Evolutionary conservation across 2,888 invertebrate genomes (phyloP), one percentile per base, ranked within the genome.

Genomic region (Ichneumoninae sp.): DNA sequence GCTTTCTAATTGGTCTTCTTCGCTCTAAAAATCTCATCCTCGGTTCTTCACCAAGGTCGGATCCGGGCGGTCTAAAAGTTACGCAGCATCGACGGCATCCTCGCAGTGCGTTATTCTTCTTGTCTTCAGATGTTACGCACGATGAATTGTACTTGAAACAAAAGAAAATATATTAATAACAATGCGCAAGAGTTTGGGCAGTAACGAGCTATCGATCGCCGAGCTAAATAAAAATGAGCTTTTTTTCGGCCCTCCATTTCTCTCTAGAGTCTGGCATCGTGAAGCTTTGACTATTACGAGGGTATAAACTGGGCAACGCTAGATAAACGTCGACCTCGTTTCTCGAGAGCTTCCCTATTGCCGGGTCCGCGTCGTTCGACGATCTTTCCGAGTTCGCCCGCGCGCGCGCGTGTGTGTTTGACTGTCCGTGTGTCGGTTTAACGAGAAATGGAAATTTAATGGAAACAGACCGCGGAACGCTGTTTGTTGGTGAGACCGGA

Each of bases 1-100:
- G 86, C 86, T 86, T 86, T 86, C 82, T 86, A 84, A 84, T 84
- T 84, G 65, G 79, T 74, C 62, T 68, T 84, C 66, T 79, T 84
- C 76, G 85, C 69, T 86, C 78, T 85, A 54, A 82, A 85, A 82
- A 86, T 65, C 62, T 65, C 71, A 85, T 85, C 82, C 82, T 82
- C 85, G 76, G 66, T 71, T 22, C 69, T 80, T 82, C 16, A 82
- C 44, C 86, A 86, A 86, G 86, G 86, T 69, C 82, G 80, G 52
- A 36, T 65, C 26, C 44, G 62, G 5, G 44, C 54, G 19, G 26
- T 68, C 47, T 60, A 13, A 65, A 52, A 72, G 57, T 72, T 26
- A 40, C 60, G 22, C 16, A 8, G 8, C 7, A 22, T 16, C 22
- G n/a, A 16, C 10, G 57, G 1, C 33, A 62, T 62, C 16, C 30